phyloP scores from a whole-genome alignment of 2,797 vertebrate genomes.

The Helostoma temminkii region DNA sequence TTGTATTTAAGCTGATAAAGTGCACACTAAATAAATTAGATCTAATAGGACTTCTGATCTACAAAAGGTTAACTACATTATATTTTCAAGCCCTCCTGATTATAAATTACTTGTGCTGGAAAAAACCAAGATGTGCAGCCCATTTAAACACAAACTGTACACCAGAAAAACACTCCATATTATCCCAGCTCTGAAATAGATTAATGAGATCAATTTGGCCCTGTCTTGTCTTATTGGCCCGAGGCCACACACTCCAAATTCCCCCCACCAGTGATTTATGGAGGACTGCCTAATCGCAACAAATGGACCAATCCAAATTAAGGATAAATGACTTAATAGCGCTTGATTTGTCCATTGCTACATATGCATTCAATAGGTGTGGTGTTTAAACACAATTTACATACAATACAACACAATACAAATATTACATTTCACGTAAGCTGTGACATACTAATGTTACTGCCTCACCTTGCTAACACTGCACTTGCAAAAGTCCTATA shows the following conservation, averaged over 20 bases:
- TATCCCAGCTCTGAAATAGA: slow-evolving; percentile 47
- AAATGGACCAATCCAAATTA: slow-evolving; percentile 60
- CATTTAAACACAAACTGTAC: slow-evolving; percentile 38
- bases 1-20: background rate
- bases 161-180: slow-evolving; percentile 44
- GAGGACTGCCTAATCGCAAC: slow-evolving; percentile 54
- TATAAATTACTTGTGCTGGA: slow-evolving; percentile 26
- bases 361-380: slow-evolving; percentile 26
- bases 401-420: background rate
- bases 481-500: background rate
- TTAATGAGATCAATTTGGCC: slow-evolving; percentile 73
- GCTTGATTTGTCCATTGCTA: slow-evolving; percentile 39
- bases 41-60: background rate
- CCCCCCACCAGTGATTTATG: slow-evolving; percentile 65
- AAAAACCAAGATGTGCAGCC: slow-evolving; percentile 24
- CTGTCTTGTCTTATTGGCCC: slow-evolving; percentile 70
- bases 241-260: slow-evolving; percentile 47
- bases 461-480: background rate
- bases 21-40: slow-evolving; percentile 7
- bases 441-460: background rate
- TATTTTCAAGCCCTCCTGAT: slow-evolving; percentile 15
- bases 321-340: slow-evolving; percentile 38
- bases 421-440: background rate
- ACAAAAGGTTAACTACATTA: slow-evolving; percentile 22
- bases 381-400: slow-evolving; percentile 14